Base-by-base conservation (phyloP, 2,113 vertebrate species). In the Polyodon spathula region DNA sequence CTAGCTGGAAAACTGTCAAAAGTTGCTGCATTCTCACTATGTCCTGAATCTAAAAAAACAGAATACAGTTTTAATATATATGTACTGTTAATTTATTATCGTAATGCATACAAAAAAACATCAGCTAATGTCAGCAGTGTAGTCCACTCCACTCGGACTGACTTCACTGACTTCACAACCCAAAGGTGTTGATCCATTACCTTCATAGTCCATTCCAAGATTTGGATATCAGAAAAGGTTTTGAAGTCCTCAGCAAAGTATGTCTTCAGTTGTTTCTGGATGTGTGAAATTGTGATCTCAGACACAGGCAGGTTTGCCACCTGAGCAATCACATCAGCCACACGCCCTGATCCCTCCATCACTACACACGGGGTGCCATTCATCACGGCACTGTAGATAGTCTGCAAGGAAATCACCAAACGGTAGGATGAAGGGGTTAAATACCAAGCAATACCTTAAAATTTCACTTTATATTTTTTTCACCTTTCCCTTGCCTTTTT, bases 121-220 rank as follows among this genome's bases (percentile, higher is more conserved):
- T 27, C 27, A 27, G 27, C 27, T 27, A 27, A 27, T 27, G 27
- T 27, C 27, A 27, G 2, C 27, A 27, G 27, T 27, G 2, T 39
- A 17, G 2, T 27, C 27, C 27, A 27, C 27, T 27, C 27, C 46
- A 48, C 10, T 2, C n/a, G n/a, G n/a, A n/a, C n/a, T n/a, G n/a
- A n/a, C n/a, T n/a, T n/a, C n/a, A n/a, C n/a, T 27, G 27, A 27
- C 27, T 27, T 27, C 27, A 27, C 27, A 27, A 27, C 27, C 27
- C 27, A 27, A 27, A 3, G 27, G 27, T 27, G 3, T 27, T 27
- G 27, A 27, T 27, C 27, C 27, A 27, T 27, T 69, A 95, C 96
- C 90, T 93, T 95, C 71, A 97, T 96, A 60, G 95, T 95, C 93
- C 92, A 98, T 62, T 93, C 87, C 37, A 90, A 81, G 1, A 94